A percentile compares a stretch with the other conserved stretches of the same genome.
These are phyloP conservation scores for Choreutis nemorana DNA, from an alignment of 2,888 invertebrate genomes.

Conservation along the genomic window DNA sequence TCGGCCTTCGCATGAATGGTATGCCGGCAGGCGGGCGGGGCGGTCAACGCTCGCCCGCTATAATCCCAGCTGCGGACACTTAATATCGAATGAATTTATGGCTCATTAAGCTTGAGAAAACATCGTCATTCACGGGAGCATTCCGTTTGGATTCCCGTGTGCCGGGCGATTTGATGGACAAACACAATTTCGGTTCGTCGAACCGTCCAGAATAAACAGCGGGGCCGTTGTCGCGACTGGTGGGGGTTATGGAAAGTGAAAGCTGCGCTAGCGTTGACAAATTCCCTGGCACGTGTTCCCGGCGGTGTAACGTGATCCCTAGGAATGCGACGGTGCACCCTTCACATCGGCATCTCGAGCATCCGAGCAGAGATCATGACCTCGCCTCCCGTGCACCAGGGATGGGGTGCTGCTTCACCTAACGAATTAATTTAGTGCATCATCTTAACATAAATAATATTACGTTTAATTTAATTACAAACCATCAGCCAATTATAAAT, in stretches of 20 bases:
- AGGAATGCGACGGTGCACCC: slow-evolving; percentile 30
- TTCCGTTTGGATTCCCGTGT: slow-evolving; percentile 10
- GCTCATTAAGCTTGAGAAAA: slow-evolving; percentile 32
- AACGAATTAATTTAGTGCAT: background rate
- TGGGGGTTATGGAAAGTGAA: slow-evolving; percentile 41
- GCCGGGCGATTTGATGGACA: slow-evolving; percentile 29
- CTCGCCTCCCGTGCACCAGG: background rate
- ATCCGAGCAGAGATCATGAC: slow-evolving; percentile 6
- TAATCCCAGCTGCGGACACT: slow-evolving; percentile 28
- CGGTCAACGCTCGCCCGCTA: slow-evolving; percentile 32
- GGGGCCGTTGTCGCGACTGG: slow-evolving; percentile 17
- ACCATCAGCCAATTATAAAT: too few species aligned
- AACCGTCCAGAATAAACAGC: slow-evolving; percentile 35
- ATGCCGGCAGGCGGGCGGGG: slow-evolving; percentile 23
- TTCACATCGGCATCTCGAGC: slow-evolving; percentile 24
- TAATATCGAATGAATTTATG: slow-evolving; percentile 43
- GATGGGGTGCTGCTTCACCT: background rate
- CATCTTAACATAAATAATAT: too few species aligned
- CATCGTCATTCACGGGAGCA: slow-evolving; percentile 10
- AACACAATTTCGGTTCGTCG: slow-evolving; percentile 34
- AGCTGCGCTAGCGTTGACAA: slow-evolving; percentile 30
- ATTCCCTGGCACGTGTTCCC: slow-evolving; percentile 25
- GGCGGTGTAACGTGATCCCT: slow-evolving; percentile 24
- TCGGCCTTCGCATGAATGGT: slow-evolving; percentile 56
- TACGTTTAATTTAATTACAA: too few species aligned